A percentile compares a stretch with the other conserved stretches of the same genome.
Evolutionary conservation across 2,888 invertebrate species (phyloP).

Genomic region (Patella caerulea): DNA sequence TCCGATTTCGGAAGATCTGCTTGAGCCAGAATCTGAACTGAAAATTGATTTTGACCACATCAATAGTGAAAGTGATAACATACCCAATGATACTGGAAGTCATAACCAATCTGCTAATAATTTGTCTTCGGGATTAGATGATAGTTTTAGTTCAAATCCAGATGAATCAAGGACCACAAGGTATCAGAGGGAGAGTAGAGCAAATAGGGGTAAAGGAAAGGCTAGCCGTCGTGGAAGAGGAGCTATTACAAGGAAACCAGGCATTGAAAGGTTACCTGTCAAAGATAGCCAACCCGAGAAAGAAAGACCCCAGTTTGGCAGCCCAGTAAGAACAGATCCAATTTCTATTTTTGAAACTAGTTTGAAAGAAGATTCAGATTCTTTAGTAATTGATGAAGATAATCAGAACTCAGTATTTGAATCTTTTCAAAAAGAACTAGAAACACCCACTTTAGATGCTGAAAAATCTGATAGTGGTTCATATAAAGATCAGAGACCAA

Average conservation of each 20-base stretch:
- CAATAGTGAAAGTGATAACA: neutral
- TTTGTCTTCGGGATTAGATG: neutral
- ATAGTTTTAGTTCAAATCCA: neutral
- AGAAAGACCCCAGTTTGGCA: neutral
- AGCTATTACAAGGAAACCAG: neutral
- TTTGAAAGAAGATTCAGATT: neutral
- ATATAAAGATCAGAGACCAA: constrained; percentile 36
- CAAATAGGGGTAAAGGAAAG: neutral
- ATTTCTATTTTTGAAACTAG: neutral
- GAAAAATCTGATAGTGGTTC: neutral
- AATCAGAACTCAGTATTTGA: neutral
- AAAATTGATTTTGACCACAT: neutral
- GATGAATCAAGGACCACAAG: neutral
- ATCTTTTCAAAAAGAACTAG: neutral
- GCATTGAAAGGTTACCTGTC: neutral
- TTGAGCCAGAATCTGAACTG: neutral
- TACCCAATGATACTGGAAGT: neutral
- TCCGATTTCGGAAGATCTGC: neutral
- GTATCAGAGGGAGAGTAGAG: neutral
- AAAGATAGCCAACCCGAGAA: neutral
- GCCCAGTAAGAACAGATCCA: neutral
- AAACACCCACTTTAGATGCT: neutral
- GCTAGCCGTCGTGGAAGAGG: neutral
- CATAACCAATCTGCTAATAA: neutral
- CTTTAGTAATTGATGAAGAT: neutral